phyloP scores from a whole-genome alignment of 2,113 vertebrate species.

The Myrmecobius fasciatus region DNA sequence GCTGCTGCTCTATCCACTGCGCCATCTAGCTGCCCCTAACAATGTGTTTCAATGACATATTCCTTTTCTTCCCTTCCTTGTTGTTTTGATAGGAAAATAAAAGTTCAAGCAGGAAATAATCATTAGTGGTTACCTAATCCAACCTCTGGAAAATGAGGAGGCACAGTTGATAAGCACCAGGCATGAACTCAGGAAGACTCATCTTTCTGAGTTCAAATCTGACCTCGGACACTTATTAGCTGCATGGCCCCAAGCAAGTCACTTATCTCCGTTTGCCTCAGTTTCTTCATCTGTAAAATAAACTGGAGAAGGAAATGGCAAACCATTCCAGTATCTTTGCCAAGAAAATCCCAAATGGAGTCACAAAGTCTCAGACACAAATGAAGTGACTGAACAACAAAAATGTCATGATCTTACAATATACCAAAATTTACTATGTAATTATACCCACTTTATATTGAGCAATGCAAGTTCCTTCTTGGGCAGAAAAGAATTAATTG shows the following conservation, averaged over 20 bases:
- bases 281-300: background rate
- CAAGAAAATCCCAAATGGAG: background rate
- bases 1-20: too few species aligned
- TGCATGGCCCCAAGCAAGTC: background rate
- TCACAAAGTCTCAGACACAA: background rate
- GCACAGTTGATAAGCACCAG: background rate
- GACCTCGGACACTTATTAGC: background rate
- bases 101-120: background rate
- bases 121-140: background rate
- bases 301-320: background rate
- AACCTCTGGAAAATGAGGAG: background rate
- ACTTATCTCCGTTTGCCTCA: background rate
- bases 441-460: background rate
- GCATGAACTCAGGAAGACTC: background rate
- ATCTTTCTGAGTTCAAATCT: background rate
- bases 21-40: too few species aligned
- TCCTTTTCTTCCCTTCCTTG: background rate
- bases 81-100: background rate
- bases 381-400: background rate
- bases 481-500: background rate
- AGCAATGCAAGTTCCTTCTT: background rate
- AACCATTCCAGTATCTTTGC: background rate
- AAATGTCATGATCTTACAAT: too few species aligned
- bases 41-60: background rate
- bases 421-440: background rate